Conservation (phyloP, 2,113 vertebrate species). For the Alosa alosa region DNA sequence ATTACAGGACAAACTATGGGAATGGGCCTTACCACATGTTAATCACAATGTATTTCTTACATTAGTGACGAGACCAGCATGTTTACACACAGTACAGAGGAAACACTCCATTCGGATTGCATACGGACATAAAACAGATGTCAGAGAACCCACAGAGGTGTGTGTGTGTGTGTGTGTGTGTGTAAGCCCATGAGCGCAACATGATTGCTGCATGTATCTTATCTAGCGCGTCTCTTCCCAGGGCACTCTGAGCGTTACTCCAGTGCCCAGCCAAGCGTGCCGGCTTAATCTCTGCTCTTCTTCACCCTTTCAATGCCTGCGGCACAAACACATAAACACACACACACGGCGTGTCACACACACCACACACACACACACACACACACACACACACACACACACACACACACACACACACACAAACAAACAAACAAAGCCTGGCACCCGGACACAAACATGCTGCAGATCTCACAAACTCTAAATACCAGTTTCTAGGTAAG, state of each 20-base stretch:
- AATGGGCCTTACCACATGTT: neutral
- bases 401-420: constrained; percentile 44
- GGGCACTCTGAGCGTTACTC: constrained; percentile 73
- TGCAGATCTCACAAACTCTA: neutral
- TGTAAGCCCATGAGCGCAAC: constrained; percentile 73
- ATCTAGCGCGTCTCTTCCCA: constrained; percentile 76
- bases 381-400: constrained; percentile 35
- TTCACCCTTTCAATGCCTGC: constrained; percentile 55
- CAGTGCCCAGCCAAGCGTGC: constrained; percentile 76
- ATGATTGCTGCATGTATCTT: constrained; percentile 80
- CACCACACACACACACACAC: constrained; percentile 34
- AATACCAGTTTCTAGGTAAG: neutral
- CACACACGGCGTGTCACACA: constrained; percentile 32
- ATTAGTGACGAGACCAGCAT: neutral
- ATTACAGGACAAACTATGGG: neutral
- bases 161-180: constrained; percentile 28
- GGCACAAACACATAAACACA: constrained; percentile 53
- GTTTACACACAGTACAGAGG: constrained; percentile 17
- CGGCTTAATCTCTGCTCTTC: constrained; percentile 72
- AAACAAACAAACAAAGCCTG: constrained; percentile 17
- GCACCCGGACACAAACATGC: constrained; percentile 9
- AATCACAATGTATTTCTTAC: neutral
- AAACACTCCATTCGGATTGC: neutral
- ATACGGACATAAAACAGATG: constrained; percentile 38
- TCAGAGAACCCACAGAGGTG: constrained; percentile 19